Base-by-base conservation (phyloP, 2,113 vertebrate genomes). In the Dasypus novemcinctus region DNA sequence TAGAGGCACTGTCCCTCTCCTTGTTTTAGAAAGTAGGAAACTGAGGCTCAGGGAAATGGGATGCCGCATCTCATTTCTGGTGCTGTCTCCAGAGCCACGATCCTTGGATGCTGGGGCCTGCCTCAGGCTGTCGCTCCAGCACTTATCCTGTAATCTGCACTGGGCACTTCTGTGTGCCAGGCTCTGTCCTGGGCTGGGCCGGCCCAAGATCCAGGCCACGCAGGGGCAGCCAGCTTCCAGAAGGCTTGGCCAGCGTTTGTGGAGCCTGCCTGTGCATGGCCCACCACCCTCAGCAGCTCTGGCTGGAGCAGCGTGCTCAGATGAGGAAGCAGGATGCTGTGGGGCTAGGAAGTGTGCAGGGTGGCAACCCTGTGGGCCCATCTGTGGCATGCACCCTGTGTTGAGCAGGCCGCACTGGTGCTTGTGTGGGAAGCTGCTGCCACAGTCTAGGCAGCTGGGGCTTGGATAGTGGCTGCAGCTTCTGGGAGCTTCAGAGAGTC, bases 171-270 rank as follows among this genome's bases (percentile, higher is more conserved):
- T 63, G 3, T 61, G 66, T 75, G 23, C 59, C 21, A 66, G 74
- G 68, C 75, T 1, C 20, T 6, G 64, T 57, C 36, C 18, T 52
- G 61, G 8, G 41, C 20, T 78, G 31, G 49, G 36, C 31, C 33
- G 13, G 15, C 38, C 18, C 7, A 13, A 6, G 29, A 46, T 20
- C 31, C 72, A 61, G 71, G 63, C 38, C 41, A 43, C 2, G 6
- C 27, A 4, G 7, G 57, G 5, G 12, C 31, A 23, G 20, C 25
- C 2, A 1, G 27, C 75, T 57, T 68, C 59, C 27, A 20, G 59
- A 31, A 76, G 83, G 49, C 7, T 20, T 29, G 43, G 72, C 0
- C 20, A 0, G 14, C 1, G 4, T 33, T 9, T 8, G 0, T 1
- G 4, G 29, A 52, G 31, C 43, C 81, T 63, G 15, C 5, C 33